Conservation (phyloP, 2,888 invertebrate genomes). For the Cheiracanthium punctorium region DNA sequence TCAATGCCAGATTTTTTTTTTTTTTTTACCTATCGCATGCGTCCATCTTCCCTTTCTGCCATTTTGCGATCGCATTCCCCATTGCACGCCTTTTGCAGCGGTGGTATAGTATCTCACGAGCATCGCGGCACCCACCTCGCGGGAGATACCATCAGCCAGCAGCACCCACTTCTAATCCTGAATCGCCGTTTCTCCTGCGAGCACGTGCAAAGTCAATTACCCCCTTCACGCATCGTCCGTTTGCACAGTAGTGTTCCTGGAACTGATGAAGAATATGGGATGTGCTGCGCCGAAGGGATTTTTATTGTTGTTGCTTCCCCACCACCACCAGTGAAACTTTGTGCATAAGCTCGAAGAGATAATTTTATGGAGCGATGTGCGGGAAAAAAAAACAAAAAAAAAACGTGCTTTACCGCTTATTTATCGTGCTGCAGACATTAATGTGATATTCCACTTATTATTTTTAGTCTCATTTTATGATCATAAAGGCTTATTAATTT, state of each 20-base stretch:
- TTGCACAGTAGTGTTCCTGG: neutral
- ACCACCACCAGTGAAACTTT: neutral
- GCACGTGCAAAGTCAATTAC: slow-evolving; percentile 7
- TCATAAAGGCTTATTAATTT: no score
- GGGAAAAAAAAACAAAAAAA: no score
- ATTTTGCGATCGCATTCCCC: neutral
- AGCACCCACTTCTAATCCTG: neutral
- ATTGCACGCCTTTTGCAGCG: neutral
- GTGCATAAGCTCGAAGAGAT: neutral
- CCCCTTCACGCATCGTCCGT: no score
- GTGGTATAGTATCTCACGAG: neutral
- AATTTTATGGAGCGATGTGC: no score
- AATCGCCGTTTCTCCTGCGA: neutral
- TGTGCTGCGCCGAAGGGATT: neutral
- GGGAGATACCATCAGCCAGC: neutral
- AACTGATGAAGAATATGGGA: neutral
- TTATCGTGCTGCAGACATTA: no score
- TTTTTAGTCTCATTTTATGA: no score
- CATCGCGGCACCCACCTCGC: neutral
- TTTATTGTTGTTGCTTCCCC: neutral
- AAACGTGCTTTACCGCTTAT: no score
- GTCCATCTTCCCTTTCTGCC: neutral
- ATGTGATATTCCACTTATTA: no score
- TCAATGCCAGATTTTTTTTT: no score
- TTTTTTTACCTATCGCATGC: slow-evolving; percentile 3